These are phyloP conservation scores for Ariopsis seemanni DNA, from an alignment of 2,113 vertebrate species.

Conservation along the genomic window DNA sequence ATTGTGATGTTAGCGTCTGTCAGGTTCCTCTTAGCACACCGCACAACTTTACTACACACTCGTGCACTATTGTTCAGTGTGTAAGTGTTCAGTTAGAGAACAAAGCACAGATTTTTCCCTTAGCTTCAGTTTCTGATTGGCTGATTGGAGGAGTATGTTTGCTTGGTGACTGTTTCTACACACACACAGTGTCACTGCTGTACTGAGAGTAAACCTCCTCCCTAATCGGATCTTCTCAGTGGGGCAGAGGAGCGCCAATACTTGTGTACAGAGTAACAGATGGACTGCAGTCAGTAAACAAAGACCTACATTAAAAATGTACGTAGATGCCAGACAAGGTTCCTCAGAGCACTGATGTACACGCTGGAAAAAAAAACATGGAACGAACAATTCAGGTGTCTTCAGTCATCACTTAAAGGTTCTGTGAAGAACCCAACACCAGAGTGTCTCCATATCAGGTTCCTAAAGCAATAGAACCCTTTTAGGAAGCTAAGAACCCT, in stretches of 20 bases:
- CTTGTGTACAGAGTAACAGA: not conserved
- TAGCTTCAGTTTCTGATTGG: not conserved
- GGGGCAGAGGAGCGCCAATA: not conserved
- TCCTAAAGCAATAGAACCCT: not conserved
- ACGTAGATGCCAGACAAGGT: not conserved
- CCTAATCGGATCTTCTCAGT: not conserved
- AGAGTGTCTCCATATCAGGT: not conserved
- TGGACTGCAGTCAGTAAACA: not conserved
- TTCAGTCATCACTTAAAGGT: not conserved
- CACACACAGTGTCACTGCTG: not conserved
- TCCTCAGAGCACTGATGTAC: not conserved
- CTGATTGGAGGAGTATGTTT: no score
- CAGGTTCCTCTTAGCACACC: not conserved
- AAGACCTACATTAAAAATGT: not conserved
- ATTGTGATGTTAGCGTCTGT: not conserved
- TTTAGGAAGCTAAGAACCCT: not conserved
- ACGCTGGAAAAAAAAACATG: not conserved
- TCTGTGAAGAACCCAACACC: not conserved
- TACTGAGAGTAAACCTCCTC: not conserved
- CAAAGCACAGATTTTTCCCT: not conserved
- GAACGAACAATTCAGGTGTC: not conserved
- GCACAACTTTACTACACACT: not conserved
- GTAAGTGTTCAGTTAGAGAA: not conserved
- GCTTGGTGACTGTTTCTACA: not conserved
- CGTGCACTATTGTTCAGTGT: not conserved